Evolutionary conservation across 2,888 invertebrate species (phyloP).

Genomic region (Pristionchus arcanus): DNA sequence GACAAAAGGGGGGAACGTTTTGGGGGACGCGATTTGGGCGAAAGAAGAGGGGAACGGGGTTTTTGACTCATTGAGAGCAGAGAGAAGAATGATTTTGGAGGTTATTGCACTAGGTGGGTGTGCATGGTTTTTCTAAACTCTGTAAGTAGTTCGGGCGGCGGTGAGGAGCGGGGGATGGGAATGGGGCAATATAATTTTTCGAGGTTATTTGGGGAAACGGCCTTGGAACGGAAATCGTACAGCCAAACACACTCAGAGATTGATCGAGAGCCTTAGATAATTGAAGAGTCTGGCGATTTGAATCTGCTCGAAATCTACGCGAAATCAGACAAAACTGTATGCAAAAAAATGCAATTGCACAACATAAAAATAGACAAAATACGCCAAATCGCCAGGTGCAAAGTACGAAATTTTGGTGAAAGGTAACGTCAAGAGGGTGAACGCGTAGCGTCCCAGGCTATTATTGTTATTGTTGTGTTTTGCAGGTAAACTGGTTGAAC

Average conservation of each 20-base stretch:
- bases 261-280: neutral
- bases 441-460: neutral
- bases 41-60: neutral
- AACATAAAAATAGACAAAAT: neutral
- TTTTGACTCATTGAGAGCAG: neutral
- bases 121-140: neutral
- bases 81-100: neutral
- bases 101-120: neutral
- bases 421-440: neutral
- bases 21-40: conserved; percentile 31
- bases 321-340: neutral
- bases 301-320: neutral
- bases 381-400: neutral
- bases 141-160: neutral
- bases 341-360: neutral
- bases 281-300: neutral
- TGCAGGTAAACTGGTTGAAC: conserved; percentile 47
- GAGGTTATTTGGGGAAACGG: conserved; percentile 13
- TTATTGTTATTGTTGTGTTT: conserved; percentile 43
- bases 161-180: conserved; percentile 9
- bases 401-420: conserved; percentile 26
- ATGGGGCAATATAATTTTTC: conserved; percentile 44
- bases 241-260: neutral
- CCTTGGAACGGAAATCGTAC: conserved; percentile 29
- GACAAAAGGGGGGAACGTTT: conserved; percentile 25